Evolutionary conservation across 2,113 vertebrate species (phyloP).

Genomic region (Neodon shergylaensis): DNA sequence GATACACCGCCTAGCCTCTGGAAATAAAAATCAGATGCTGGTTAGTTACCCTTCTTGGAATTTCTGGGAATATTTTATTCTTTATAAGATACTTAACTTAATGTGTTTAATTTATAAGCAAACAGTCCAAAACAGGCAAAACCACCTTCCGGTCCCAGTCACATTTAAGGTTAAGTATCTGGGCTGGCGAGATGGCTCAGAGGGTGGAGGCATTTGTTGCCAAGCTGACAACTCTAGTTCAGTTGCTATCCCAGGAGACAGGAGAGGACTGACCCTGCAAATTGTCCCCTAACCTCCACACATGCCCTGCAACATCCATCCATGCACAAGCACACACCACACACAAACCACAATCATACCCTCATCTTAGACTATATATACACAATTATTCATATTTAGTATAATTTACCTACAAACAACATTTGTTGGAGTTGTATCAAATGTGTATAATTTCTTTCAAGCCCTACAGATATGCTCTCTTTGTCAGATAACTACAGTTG

Average conservation of each 20-base stretch:
- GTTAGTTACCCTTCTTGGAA: background rate
- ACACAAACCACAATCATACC: background rate
- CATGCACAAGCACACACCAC: background rate
- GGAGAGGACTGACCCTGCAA: background rate
- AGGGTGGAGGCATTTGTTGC: no score
- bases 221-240: background rate
- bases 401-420: background rate
- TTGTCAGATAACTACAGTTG: background rate
- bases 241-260: no score
- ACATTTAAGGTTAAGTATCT: background rate
- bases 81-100: background rate
- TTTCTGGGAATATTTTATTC: background rate
- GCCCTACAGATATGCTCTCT: background rate
- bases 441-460: background rate
- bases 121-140: constrained; percentile 2
- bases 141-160: background rate
- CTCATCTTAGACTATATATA: background rate
- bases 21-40: background rate
- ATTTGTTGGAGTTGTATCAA: background rate
- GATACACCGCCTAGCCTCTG: background rate
- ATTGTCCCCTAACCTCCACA: background rate
- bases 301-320: background rate
- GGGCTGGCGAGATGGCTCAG: background rate
- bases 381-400: background rate
- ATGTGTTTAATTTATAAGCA: background rate